Base-by-base conservation (phyloP, 2,113 vertebrate species). In the Mandrillus leucophaeus region DNA sequence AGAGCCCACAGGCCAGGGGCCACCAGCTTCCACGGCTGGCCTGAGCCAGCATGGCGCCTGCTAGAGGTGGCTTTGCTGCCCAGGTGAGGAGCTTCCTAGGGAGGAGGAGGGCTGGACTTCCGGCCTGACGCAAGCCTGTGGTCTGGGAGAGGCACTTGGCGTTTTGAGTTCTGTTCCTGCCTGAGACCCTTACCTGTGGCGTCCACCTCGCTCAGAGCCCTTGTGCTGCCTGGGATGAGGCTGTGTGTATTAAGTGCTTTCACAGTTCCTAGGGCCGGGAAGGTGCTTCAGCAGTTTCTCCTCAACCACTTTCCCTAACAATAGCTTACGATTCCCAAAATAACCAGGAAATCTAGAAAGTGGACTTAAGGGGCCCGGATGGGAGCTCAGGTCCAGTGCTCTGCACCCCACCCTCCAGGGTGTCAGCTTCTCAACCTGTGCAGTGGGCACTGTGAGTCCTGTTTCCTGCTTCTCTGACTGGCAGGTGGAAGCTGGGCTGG, bases 131-230 rank as follows among this genome's bases (percentile, higher is more conserved):
- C 48, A 0, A 0, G 8, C 22, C 90, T 43, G 17, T 23, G 57
- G n/a, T 20, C 79, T 57, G 27, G 45, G 43, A n/a, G 43, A 1
- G 23, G 22, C n/a, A 3, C 12, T 8, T 55, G 3, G 40, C 0
- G 1, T 27, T 50, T 18, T 14, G 23, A 16, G 30, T 64, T 4
- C 23, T 1, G 32, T 30, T 30, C 4, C 61, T 25, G 64, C 35
- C 11, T 1, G 14, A 22, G 14, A 45, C 1, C 32, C 5, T 14
- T 8, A 17, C 2, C 22, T 13, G 94, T 8, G 7, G 11, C 0
- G 0, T 32, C 8, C 17, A 1, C 18, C 38, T 13, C 0, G 32
- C 35, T 8, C 0, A 25, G 32, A 5, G n/a, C 45, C 5, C 16
- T 3, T 25, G 25, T 0, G 25, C 20, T 8, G 8, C 8, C 17